Evolutionary conservation across 2,113 vertebrate species (phyloP), one percentile per base, ranked within the genome.

Genomic region (Beaufortia kweichowensis): DNA sequence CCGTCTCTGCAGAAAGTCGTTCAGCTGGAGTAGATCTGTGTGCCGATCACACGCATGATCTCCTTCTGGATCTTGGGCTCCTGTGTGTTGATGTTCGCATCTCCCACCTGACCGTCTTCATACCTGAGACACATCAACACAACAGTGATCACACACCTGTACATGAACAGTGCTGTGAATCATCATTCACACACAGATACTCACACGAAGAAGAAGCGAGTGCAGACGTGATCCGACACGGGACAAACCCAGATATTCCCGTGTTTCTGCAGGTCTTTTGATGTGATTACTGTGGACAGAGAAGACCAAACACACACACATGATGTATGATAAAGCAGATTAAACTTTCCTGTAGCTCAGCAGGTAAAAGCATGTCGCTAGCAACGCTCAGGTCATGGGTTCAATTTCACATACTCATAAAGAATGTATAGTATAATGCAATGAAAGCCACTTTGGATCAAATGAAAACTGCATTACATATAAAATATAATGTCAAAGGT

Each of bases 221-320:
- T 99, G 90, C 97, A 99, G 88, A 99, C 97, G 0, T 99, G 97
- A 87, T 99, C 97, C 0, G 97, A 99, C 62, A 99, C 95, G 0
- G 97, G 97, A 91, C 97, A 99, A 83, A 99, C 97, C 97, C 97
- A 99, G 89, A 99, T 99, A 92, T 98, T 99, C n/a, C 97, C 97
- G 0, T 98, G 96, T 84, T 99, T 99, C 93, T 99, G 97, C 68
- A 99, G 93, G 90, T 99, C 97, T 90, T 99, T 99, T 8, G 97
- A 99, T 79, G 97, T 99, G 87, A 99, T 98, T 82, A 99, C 97
- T 99, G 92, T 28, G 14, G n/a, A 60, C 43, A 67, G 63, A 82
- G 2, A 77, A 19, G 28, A 9, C 8, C 23, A 56, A 6, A 76
- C 33, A 24, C 31, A 39, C 62, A 48, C 17, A 60, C 6, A 24